Evolutionary conservation across 2,888 invertebrate species (phyloP), one percentile per base, ranked within the genome.

Genomic region (Melikaiella ostensackeni): DNA sequence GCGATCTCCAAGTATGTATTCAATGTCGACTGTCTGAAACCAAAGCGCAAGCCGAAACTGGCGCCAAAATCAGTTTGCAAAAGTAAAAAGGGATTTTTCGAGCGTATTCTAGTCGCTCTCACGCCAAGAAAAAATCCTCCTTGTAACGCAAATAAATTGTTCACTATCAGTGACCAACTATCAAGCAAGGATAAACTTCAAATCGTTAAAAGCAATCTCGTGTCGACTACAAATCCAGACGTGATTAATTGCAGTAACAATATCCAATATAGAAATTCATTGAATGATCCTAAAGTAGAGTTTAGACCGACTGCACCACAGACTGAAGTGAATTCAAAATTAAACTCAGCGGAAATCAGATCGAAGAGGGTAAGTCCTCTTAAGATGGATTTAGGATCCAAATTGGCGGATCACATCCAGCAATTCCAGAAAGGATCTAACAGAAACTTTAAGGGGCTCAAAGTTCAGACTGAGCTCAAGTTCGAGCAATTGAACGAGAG

Each of bases 221-320:
- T 94, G 5, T 95, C 93, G 1, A 95, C 95, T 4, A 95, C 95
- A 59, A 95, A 95, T 88, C 92, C 93, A 79, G 92, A 93, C 80
- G 93, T 91, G 74, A 93, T 93, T 80, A 92, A 86, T 77, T 85
- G 86, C 75, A 91, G 91, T 83, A 89, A 89, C 82, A 91, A 92
- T 89, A 93, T 92, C 87, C 90, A 90, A 57, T 83, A 84, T 16
- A 86, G 89, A 46, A 88, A 87, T 75, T 89, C 90, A 35, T 83
- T 87, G 79, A 35, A 57, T 13, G 38, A 42, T 38, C 61, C 76
- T 59, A 70, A 70, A 50, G 33, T 61, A 38, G 24, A 38, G 38
- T 27, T 75, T 21, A 74, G 33, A 59, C 5, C 46, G 63, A 13
- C 77, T 35, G 46, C 77, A 42, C 16, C 46, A 2, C 62, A 24